Percentiles rank a stretch among this genome's conserved stretches.
Conservation (phyloP, 2,888 invertebrate species). For the Machimus rusticus region DNA sequence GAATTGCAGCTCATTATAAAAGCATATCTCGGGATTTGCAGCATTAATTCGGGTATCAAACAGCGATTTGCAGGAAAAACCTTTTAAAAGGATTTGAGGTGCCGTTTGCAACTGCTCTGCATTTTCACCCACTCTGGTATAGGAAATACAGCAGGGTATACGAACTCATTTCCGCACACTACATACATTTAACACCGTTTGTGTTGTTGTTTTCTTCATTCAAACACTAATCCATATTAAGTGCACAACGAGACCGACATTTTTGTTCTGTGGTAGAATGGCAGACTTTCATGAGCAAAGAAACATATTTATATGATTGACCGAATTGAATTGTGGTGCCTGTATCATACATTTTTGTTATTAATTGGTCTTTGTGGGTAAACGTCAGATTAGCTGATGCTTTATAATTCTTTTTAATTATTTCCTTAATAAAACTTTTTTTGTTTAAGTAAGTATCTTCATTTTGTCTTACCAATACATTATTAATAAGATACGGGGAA, state of each 20-base stretch:
- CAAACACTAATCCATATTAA: neutral
- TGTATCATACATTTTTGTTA: no score
- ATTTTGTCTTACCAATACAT: no score
- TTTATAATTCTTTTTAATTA: no score
- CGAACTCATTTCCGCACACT: no score
- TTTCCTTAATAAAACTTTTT: no score
- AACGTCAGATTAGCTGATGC: no score
- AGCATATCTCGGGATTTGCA: constrained; percentile 1
- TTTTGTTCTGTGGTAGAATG: neutral
- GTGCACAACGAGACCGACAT: neutral
- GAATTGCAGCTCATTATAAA: constrained; percentile 24
- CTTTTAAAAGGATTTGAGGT: constrained; percentile 3
- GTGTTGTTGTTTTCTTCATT: neutral
- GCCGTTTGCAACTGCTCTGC: neutral
- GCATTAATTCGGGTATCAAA: constrained; percentile 4
- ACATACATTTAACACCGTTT: neutral
- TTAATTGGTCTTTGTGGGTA: no score
- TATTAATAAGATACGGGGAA: no score
- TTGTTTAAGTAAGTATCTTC: no score
- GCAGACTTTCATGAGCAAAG: neutral
- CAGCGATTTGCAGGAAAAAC: neutral
- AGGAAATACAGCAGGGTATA: neutral
- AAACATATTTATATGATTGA: neutral
- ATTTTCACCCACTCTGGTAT: neutral
- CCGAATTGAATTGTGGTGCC: neutral